Base-by-base conservation (phyloP, 1,140 invertebrate genomes). In the Polypedilum pembai region DNA sequence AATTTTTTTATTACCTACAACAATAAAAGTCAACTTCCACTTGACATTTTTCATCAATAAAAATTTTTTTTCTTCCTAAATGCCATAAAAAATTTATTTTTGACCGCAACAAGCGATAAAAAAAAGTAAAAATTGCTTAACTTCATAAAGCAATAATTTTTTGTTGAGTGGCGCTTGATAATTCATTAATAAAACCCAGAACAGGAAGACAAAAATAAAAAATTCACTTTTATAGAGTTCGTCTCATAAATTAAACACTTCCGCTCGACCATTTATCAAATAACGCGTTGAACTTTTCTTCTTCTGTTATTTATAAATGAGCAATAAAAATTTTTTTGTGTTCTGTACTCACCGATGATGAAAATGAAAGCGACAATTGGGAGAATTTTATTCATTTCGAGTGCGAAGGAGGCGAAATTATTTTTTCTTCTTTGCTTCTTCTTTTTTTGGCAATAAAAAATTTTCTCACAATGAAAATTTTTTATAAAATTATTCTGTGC, bases 381-480 rank as follows among this genome's bases (percentile, higher is more conserved):
- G 12, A 56, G n/a, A 56, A 56, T 56, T 56, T 56, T 56, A 56
- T 56, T 56, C 45, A 56, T 56, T 56, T 56, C 45, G 45, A n/a
- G 12, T n/a, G 12, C 41, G 41, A 12, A 8, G 3, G 12, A 8
- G 45, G n/a, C 45, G 4, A n/a, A 56, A n/a, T 45, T 15, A 56
- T 15, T 12, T n/a, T 12, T 56, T 56, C n/a, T 4, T n/a, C 45
- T n/a, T 56, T n/a, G n/a, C n/a, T n/a, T n/a, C n/a, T n/a, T n/a
- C n/a, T n/a, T 15, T 56, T n/a, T 12, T n/a, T 56, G 12, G 12
- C 45, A 12, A 56, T n/a, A 56, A 56, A 56, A 56, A n/a, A 56
- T n/a, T 15, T 56, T 56, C 4, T 56, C n/a, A n/a, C n/a, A n/a
- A 4, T 8, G n/a, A 56, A 4, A 56, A 56, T 12, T 56, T n/a